These are phyloP conservation scores for Drosophila sp. DNA, from an alignment of 1,140 invertebrate genomes.

Conservation along the genomic window DNA sequence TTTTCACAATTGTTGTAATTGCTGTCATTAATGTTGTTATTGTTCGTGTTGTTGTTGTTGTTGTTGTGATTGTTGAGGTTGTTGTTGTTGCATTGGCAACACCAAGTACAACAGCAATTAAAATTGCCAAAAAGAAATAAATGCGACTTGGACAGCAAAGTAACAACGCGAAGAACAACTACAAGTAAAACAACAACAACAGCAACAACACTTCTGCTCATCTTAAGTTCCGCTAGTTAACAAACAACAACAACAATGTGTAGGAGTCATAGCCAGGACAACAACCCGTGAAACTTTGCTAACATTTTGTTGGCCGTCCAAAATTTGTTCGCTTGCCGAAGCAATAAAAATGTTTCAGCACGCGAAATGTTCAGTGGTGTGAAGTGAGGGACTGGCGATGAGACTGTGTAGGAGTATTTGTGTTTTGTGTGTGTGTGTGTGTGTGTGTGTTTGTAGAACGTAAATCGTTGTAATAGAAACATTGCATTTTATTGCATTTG, in stretches of 20 bases:
- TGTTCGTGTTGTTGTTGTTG: slow-evolving; percentile 26
- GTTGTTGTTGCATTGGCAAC: slow-evolving; percentile 36
- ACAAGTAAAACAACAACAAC: slow-evolving; percentile 34
- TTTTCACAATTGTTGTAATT: slow-evolving; percentile 51
- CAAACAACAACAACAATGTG: slow-evolving; percentile 52
- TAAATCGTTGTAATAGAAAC: slow-evolving; percentile 79
- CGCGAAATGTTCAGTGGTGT: slow-evolving; percentile 23
- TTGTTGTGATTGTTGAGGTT: slow-evolving; percentile 28
- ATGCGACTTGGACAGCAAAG: slow-evolving; percentile 28
- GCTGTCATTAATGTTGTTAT: slow-evolving; percentile 52
- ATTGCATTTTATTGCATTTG: slow-evolving; percentile 81
- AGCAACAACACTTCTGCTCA: slow-evolving; percentile 59
- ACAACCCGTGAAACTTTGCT: slow-evolving; percentile 65
- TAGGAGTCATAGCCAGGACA: slow-evolving; percentile 53
- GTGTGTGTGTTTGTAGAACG: slow-evolving; percentile 49
- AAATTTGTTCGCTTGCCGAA: slow-evolving; percentile 48
- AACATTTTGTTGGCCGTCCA: slow-evolving; percentile 47
- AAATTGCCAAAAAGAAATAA: slow-evolving; percentile 59
- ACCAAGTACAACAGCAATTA: slow-evolving; percentile 78
- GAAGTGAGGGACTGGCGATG: slow-evolving; percentile 12
- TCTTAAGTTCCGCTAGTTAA: slow-evolving; percentile 71
- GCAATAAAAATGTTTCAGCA: slow-evolving; percentile 77
- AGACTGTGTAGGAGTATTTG: slow-evolving; percentile 14
- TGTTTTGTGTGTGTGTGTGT: slow-evolving; percentile 6
- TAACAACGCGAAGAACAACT: slow-evolving; percentile 11